Base-by-base conservation (phyloP, 2,888 invertebrate species). In the Xestia xanthographa region DNA sequence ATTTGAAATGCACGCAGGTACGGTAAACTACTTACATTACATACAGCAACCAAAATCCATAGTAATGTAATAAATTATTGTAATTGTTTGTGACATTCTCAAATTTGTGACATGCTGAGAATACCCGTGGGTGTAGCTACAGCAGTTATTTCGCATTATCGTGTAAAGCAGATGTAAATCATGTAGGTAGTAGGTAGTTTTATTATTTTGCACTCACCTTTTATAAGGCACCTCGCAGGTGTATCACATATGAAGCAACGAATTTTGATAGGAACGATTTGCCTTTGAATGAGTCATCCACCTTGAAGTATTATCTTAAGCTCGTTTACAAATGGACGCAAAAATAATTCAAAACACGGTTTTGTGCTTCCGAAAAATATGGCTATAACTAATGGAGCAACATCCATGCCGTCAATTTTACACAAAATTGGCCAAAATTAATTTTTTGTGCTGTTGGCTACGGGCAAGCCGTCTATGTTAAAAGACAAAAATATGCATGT, bases 351-450 rank as follows among this genome's bases (percentile, higher is more conserved):
- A 8, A 66, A 14, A 66, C 22, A 0, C 45, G 66, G 66, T 66
- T 66, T 66, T 12, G 34, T 48, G 8, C 22, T 66, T 48, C 48
- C 66, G 22, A 45, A 34, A n/a, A 22, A 66, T 66, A 66, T 66
- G 12, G 66, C 17, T 66, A 66, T 45, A 66, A 66, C 66, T 45
- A 66, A 66, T 66, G 66, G 66, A 45, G 66, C n/a, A 20, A 66
- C 20, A 66, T 66, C 45, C 45, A 66, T 66, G 66, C 66, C 26
- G 4, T 66, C 66, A 29, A 66, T 45, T 86, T 86, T 79, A 77
- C 79, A 53, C 34, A 67, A 67, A 67, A 67, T 50, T 41, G 53
- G 68, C 68, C 68, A 68, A 41, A 68, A 68, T 68, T 68, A 20
- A 41, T 56, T n/a, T 41, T 45, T 66, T 9, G 66, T 43, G 17